phyloP scores from a whole-genome alignment of 2,797 vertebrate species.

The Phoeniculus purpureus region DNA sequence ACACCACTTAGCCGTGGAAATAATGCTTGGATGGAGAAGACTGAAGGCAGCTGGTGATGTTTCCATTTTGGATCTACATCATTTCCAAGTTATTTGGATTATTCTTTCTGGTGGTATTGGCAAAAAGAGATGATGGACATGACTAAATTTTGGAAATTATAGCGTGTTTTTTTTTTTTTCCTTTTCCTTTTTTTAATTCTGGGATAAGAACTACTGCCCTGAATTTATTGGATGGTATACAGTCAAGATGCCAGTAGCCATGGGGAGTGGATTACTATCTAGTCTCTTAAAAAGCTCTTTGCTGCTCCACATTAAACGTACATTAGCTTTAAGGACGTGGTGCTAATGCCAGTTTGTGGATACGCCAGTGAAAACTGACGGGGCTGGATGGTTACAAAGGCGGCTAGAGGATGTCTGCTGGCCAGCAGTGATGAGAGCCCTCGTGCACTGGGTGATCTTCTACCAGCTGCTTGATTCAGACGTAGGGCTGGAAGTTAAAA shows the following conservation, averaged over 20 bases:
- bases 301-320: constrained; percentile 66
- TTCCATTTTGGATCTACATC: constrained; percentile 82
- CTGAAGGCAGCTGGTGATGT: constrained; percentile 74
- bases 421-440: constrained; percentile 56
- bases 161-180: not conserved
- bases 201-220: constrained; percentile 75
- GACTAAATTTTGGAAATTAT: constrained; percentile 81
- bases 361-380: constrained; percentile 76
- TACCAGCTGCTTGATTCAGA: constrained; percentile 78
- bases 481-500: constrained; percentile 77
- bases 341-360: constrained; percentile 76
- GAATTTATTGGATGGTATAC: constrained; percentile 74
- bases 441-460: constrained; percentile 65
- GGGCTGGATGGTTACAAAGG: constrained; percentile 80
- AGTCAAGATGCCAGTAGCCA: constrained; percentile 76
- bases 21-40: constrained; percentile 77
- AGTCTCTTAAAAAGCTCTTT: constrained; percentile 67
- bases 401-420: constrained; percentile 70
- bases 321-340: constrained; percentile 76
- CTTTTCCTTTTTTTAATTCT: constrained; percentile 55
- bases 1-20: constrained; percentile 74
- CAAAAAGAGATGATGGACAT: constrained; percentile 72
- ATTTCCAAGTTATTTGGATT: constrained; percentile 78
- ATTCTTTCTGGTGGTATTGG: constrained; percentile 77
- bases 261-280: constrained; percentile 80